These are phyloP conservation scores for Agrochola lychnidis DNA, from an alignment of 2,888 invertebrate genomes.

Conservation along the genomic window DNA sequence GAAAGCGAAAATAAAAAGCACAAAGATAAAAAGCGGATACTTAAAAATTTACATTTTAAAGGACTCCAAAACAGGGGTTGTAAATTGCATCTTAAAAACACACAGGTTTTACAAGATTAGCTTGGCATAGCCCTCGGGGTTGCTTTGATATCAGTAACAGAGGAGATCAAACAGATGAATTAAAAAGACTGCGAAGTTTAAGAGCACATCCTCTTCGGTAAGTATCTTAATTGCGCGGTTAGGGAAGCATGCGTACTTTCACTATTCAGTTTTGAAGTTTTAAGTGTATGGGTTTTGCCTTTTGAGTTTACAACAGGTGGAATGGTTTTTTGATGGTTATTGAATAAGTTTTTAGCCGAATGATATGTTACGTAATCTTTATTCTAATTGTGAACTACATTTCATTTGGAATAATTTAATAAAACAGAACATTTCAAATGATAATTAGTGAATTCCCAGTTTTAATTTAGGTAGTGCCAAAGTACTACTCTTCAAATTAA, in stretches of 20 bases:
- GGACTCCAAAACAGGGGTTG: slow-evolving; percentile 80
- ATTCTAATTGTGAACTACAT: not conserved
- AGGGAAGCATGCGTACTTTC: slow-evolving; percentile 57
- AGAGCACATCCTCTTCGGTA: slow-evolving; percentile 58
- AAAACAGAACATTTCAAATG: not conserved
- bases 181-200: slow-evolving; percentile 73
- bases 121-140: slow-evolving; percentile 74
- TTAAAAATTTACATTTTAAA: slow-evolving; percentile 82
- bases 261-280: slow-evolving; percentile 49
- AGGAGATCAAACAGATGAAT: slow-evolving; percentile 82
- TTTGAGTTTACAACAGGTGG: slow-evolving; percentile 26
- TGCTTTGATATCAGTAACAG: slow-evolving; percentile 84
- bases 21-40: slow-evolving; percentile 70
- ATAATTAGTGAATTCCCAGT: not conserved
- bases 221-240: slow-evolving; percentile 65
- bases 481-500: not conserved
- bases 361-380: not conserved
- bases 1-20: slow-evolving; percentile 69
- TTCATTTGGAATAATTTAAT: not conserved
- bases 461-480: slow-evolving; percentile 2
- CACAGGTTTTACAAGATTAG: slow-evolving; percentile 85
- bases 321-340: slow-evolving; percentile 6
- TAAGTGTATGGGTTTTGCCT: slow-evolving; percentile 20
- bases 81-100: slow-evolving; percentile 86
- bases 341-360: not conserved